Base-by-base conservation (phyloP, 2,888 invertebrate species). In the Pristionchus arcanus region DNA sequence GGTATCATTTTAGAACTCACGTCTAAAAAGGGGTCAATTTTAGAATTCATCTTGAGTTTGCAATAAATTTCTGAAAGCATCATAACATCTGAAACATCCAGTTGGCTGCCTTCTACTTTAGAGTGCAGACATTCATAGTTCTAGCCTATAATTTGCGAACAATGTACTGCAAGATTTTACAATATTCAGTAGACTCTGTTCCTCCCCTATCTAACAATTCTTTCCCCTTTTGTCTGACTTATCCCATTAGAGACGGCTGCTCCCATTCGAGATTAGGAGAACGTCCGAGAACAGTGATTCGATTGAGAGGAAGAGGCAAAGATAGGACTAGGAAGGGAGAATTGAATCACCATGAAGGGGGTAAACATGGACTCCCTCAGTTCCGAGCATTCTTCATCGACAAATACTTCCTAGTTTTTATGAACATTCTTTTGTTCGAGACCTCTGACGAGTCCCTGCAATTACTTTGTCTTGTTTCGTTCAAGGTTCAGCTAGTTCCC, bases 301-400 rank as follows among this genome's bases (percentile, higher is more conserved):
- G 74, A 74, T 74, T 74, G 74, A 37, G 37, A 37, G 37, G 71
- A 37, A 25, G 71, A 74, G 74, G 4, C 74, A 37, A 37, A 74
- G 31, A 74, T 34, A 37, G 74, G 74, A 25, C 74, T 34, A 11
- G 66, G 66, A 66, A 25, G 63, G 21, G 42, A 13, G 25, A n/a
- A 63, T 63, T n/a, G 63, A 63, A 63, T 63, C 63, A n/a, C 42
- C 5, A 63, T 25, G 25, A 25, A n/a, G 63, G n/a, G 63, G 11
- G 63, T 25, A 63, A 63, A 59, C 59, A 59, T 63, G 63, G 25
- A n/a, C n/a, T n/a, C 63, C 3, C 63, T 63, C 11, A 7, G 63
- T 63, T n/a, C 21, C 59, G 59, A 59, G 59, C 19, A 59, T 21
- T 59, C 25, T 25, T 19, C 21, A 25, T 21, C 21, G 25, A 25